Evolutionary conservation across 35 echinoderm and acorn worm genomes (phyloP), one percentile per base, ranked within the genome.

Genomic region (Patiria miniata): DNA sequence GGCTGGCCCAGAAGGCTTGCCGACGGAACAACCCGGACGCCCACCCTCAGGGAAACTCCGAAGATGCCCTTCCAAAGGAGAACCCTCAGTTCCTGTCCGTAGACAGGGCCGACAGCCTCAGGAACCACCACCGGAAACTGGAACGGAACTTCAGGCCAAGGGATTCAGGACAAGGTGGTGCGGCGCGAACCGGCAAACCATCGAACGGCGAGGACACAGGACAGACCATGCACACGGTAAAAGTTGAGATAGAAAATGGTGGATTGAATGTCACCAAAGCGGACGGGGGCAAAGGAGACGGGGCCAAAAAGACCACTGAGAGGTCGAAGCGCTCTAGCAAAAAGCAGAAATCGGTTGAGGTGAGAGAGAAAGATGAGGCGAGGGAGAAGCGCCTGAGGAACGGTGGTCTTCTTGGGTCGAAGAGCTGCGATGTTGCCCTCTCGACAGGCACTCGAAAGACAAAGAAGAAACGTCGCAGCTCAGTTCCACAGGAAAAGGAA

Each of bases 241-340:
- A 84, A 33, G 88, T 78, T 40, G 88, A 90, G 15, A 76, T 90
- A 29, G 88, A 90, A 84, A 89, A 90, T 17, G 65, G 61, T 7
- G 60, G 52, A 6, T 68, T 85, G 7, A 16, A 39, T 30, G 52
- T 12, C 30, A 5, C 2, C 15, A 82, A 12, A 47, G 42, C 12
- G 12, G 42, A 47, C 42, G 42, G 42, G 42, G 4, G 4, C 4
- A 80, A 40, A 52, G 37, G 78, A 37, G n/a, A 30, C 44, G 5
- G 37, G 30, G 29, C 30, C 14, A 80, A 80, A 80, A 44, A 29
- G 37, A 39, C 17, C 38, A 37, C 78, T 16, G 78, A 44, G 37
- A 80, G 15, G 37, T 14, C 78, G 23, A 6, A 78, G 39, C 78
- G 81, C 21, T n/a, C 12, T 28, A 61, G 54, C 18, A 29, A 51